These are phyloP conservation scores for Drosophila tani DNA, from an alignment of 1,140 invertebrate genomes.

Conservation along the genomic window DNA sequence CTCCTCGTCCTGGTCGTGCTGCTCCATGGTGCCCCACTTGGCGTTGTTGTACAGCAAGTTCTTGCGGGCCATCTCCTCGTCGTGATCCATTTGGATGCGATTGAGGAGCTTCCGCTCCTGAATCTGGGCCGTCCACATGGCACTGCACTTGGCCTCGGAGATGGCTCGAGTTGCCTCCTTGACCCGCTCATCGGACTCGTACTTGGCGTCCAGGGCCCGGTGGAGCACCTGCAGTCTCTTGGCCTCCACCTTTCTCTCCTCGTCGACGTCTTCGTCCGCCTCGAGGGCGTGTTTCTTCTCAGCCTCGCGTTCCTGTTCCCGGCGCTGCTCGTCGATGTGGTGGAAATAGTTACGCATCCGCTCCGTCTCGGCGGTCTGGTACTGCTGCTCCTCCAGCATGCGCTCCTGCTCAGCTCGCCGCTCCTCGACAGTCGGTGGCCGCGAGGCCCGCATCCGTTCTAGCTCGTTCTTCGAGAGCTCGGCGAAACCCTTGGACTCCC, in stretches of 20 bases:
- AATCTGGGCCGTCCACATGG: constrained; percentile 72
- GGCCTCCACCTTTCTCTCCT: constrained; percentile 50
- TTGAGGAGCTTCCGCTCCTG: constrained; percentile 38
- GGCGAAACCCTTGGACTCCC: constrained; percentile 63
- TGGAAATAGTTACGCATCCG: constrained; percentile 52
- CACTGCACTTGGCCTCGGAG: constrained; percentile 68
- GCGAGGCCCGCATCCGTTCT: constrained; percentile 45
- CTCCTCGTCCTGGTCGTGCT: constrained; percentile 42
- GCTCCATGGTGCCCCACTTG: constrained; percentile 59
- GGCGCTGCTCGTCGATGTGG: constrained; percentile 57
- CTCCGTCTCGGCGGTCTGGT: constrained; percentile 56
- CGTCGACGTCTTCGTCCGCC: constrained; percentile 50
- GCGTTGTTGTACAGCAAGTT: constrained; percentile 55
- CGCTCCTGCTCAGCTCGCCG: constrained; percentile 47
- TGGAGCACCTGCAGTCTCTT: constrained; percentile 47
- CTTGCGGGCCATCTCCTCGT: constrained; percentile 49
- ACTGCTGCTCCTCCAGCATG: constrained; percentile 49
- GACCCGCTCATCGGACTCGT: constrained; percentile 57
- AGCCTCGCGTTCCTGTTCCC: constrained; percentile 52
- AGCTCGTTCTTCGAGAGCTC: constrained; percentile 41
- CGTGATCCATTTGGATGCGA: constrained; percentile 38
- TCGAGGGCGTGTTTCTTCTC: constrained; percentile 48
- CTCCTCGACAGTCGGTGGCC: constrained; percentile 55
- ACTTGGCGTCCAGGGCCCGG: constrained; percentile 42
- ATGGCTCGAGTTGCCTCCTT: constrained; percentile 55